These are phyloP conservation scores for Scolopax mira DNA, from an alignment of 2,113 vertebrate genomes.

Conservation along the genomic window DNA sequence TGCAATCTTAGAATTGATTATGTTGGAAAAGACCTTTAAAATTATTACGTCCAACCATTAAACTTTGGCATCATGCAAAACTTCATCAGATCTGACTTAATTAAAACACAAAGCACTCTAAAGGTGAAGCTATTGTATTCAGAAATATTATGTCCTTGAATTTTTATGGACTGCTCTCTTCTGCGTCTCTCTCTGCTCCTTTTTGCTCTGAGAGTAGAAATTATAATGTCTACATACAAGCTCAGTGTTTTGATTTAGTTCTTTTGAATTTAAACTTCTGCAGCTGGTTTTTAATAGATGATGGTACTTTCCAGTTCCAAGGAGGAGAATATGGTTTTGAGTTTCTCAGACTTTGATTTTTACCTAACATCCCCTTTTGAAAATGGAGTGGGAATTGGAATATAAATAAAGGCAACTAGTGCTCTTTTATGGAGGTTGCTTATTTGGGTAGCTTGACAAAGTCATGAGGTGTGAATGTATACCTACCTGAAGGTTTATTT, in stretches of 20 bases:
- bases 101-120: neutral
- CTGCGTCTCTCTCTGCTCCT: neutral
- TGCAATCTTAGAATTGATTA: neutral
- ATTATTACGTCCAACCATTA: neutral
- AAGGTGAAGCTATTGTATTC: neutral
- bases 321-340: neutral
- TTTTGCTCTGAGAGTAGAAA: neutral
- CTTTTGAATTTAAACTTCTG: neutral
- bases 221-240: neutral
- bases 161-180: neutral
- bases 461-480: neutral
- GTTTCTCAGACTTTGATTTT: neutral
- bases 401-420: neutral
- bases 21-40: neutral
- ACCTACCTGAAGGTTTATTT: neutral
- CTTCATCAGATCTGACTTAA: neutral
- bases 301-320: neutral
- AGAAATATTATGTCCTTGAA: neutral
- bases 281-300: neutral
- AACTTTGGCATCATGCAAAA: neutral
- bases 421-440: neutral
- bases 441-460: neutral
- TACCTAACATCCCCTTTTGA: neutral
- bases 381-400: neutral
- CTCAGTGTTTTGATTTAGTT: neutral